These are phyloP conservation scores for Achlya flavicornis DNA, from an alignment of 2,888 invertebrate genomes.

Conservation along the genomic window DNA sequence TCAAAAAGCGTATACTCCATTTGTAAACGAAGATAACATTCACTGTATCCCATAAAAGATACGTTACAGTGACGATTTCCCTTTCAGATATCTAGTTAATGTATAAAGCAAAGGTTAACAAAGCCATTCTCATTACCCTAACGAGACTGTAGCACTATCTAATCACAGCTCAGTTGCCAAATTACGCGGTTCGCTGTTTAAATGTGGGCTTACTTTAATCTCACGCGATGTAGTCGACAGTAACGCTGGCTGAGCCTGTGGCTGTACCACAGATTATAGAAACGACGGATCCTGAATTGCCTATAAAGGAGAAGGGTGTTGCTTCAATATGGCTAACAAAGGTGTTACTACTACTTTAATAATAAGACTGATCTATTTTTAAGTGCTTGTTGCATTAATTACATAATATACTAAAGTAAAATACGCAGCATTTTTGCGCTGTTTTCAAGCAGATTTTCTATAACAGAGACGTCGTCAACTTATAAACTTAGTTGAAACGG, in stretches of 20 bases:
- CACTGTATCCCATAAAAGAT: constrained; percentile 9
- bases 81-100: constrained; percentile 53
- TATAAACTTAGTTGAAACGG: neutral
- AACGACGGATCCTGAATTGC: constrained; percentile 24
- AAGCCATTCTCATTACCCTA: constrained; percentile 76
- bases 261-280: constrained; percentile 37
- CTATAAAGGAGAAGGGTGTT: constrained; percentile 17
- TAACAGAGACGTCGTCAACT: neutral
- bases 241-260: constrained; percentile 37
- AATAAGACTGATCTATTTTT: neutral
- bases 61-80: constrained; percentile 32
- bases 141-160: constrained; percentile 79
- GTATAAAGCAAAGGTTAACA: constrained; percentile 70
- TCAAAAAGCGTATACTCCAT: neutral
- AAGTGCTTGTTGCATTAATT: neutral
- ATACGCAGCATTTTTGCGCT: neutral
- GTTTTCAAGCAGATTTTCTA: neutral
- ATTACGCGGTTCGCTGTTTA: constrained; percentile 77
- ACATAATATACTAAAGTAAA: no score
- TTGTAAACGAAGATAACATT: constrained; percentile 2
- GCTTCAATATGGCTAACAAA: constrained; percentile 7
- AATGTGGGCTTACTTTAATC: constrained; percentile 78
- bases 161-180: constrained; percentile 81
- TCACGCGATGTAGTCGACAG: constrained; percentile 59
- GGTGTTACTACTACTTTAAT: neutral